Base-by-base conservation (phyloP, 2,113 vertebrate species). In the Otolemur garnettii region DNA sequence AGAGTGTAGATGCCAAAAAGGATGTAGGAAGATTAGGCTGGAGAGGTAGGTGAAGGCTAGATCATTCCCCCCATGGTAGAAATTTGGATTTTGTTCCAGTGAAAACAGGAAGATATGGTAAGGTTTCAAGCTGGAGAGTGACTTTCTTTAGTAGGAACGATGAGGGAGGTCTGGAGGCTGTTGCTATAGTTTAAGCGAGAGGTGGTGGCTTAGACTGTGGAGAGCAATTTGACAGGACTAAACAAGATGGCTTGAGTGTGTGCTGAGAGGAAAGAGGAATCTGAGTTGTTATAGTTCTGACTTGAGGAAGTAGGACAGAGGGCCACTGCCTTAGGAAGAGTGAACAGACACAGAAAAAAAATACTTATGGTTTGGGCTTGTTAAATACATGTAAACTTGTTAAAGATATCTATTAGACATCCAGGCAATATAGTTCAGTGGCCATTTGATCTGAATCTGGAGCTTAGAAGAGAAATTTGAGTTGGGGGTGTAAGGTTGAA, bases 51-150 rank as follows among this genome's bases (percentile, higher is more conserved):
- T 7, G 9, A 60, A 84, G 35, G 59, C 71, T 30, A 50, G 57
- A 5, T 83, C 50, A 22, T 74, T 92, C 55, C n/a, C 62, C 62
- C 71, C 2, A 1, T 38, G 55, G 53, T 17, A 38, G 64, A 81
- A 71, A 72, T 87, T 12, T 83, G 86, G 91, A 64, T 50, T 90
- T 90, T 91, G 82, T 87, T 95, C 17, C 55, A 10, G 68, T 69
- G 87, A 91, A 94, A 91, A 69, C 64, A 55, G 55, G 42, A 77
- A 59, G n/a, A 53, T 75, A 28, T 45, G 12, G 22, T 45, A 59
- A 92, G 50, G 78, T 45, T 80, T 21, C 62, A 59, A 94, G 64
- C 18, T 50, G n/a, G 74, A 90, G 30, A 33, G 35, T 82, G 55
- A 22, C 33, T 62, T 72, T 90, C 17, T 74, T 74, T 55, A 87